Conservation (phyloP, 2,888 invertebrate species). For the Notodonta ziczac region DNA sequence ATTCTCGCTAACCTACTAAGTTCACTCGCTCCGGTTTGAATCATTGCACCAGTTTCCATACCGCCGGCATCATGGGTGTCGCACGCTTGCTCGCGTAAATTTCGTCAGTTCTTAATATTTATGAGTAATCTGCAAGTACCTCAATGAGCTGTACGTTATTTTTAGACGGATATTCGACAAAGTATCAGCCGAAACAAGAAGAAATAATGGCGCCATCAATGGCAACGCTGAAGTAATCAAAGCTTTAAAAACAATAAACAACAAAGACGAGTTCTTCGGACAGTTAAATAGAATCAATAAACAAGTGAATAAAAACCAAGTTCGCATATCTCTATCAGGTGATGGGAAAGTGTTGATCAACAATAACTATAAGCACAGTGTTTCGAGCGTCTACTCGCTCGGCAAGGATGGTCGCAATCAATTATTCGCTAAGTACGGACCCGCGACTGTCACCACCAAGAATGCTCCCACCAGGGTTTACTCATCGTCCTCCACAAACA, state of each 20-base stretch:
- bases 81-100: too few species aligned
- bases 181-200: conserved; percentile 62
- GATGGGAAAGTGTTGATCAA: conserved; percentile 45
- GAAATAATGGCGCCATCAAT: conserved; percentile 49
- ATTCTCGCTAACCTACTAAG: too few species aligned
- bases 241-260: conserved; percentile 48
- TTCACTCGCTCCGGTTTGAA: too few species aligned
- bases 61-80: too few species aligned
- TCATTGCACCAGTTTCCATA: too few species aligned
- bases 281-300: conserved; percentile 43
- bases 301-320: conserved; percentile 43
- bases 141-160: conserved; percentile 6
- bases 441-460: conserved; percentile 36
- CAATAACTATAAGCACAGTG: conserved; percentile 30
- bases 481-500: conserved; percentile 15
- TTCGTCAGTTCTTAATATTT: too few species aligned
- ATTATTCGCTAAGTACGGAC: conserved; percentile 40
- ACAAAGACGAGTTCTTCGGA: conserved; percentile 48
- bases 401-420: conserved; percentile 36
- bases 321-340: conserved; percentile 41
- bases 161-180: conserved; percentile 69
- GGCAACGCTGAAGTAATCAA: conserved; percentile 68
- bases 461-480: conserved; percentile 45
- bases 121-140: too few species aligned
- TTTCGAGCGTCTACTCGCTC: conserved; percentile 35